Evolutionary conservation across 2,113 vertebrate species (phyloP).

Genomic region (Struthio camelus): DNA sequence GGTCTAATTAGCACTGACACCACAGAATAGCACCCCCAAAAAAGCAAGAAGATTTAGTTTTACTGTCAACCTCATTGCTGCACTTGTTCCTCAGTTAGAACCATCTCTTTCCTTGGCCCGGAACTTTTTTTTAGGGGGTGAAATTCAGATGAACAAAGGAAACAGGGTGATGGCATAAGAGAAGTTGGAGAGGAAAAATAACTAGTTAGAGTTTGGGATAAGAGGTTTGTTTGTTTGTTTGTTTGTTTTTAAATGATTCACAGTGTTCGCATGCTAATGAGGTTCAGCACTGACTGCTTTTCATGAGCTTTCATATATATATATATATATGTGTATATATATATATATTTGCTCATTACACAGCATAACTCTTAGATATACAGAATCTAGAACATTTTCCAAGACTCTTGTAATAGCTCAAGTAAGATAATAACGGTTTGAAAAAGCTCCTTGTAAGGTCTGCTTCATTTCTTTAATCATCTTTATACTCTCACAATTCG

Average conservation of each 20-base stretch:
- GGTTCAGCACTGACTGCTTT: neutral
- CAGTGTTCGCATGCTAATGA: neutral
- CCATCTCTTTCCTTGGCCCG: neutral
- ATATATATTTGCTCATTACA: neutral
- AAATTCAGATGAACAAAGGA: neutral
- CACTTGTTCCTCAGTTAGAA: neutral
- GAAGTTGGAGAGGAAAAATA: neutral
- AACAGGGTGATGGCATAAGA: neutral
- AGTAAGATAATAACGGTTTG: neutral
- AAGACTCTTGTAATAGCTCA: neutral
- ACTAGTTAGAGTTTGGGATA: neutral
- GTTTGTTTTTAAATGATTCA: neutral
- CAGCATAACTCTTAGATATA: neutral
- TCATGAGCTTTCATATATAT: neutral
- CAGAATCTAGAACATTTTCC: neutral
- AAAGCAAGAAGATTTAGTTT: neutral
- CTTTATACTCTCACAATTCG: neutral
- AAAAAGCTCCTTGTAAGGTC: neutral
- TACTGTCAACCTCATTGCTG: neutral
- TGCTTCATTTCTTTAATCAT: neutral
- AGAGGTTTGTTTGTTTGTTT: neutral
- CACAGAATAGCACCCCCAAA: no score
- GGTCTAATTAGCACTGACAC: neutral
- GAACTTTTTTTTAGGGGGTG: neutral
- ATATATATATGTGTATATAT: neutral